Conservation (phyloP, 2,888 invertebrate species). For the Geotrupes spiniger region DNA sequence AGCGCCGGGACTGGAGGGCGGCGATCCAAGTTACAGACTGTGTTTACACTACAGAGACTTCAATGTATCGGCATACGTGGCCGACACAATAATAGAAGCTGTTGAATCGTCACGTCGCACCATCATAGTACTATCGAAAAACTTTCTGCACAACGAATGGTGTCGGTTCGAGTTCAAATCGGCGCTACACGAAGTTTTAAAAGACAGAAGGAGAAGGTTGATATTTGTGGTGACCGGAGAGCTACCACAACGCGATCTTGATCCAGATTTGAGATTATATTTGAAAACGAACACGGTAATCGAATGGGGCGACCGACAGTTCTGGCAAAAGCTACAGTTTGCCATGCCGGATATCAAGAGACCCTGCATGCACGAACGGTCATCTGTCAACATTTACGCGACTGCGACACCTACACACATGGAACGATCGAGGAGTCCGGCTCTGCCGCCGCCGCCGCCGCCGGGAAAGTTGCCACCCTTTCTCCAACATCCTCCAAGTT, state of each 20-base stretch:
- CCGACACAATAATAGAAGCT: slow-evolving; percentile 89
- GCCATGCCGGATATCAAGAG: slow-evolving; percentile 80
- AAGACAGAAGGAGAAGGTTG: slow-evolving; percentile 80
- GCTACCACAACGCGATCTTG: slow-evolving; percentile 82
- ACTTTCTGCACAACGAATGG: slow-evolving; percentile 95
- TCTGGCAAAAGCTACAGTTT: slow-evolving; percentile 94
- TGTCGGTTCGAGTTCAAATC: slow-evolving; percentile 92
- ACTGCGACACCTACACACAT: slow-evolving; percentile 52
- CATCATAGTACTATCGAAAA: slow-evolving; percentile 85
- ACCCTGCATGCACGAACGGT: slow-evolving; percentile 61
- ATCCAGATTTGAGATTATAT: slow-evolving; percentile 86
- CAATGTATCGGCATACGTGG: slow-evolving; percentile 82
- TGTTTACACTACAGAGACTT: slow-evolving; percentile 91
- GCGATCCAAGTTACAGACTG: slow-evolving; percentile 78
- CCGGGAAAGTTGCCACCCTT: slow-evolving; percentile 63
- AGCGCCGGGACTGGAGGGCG: slow-evolving; percentile 81
- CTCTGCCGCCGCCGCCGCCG: slow-evolving; percentile 57
- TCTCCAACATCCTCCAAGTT: slow-evolving; percentile 50
- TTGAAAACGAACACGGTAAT: slow-evolving; percentile 89
- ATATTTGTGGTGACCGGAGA: slow-evolving; percentile 90
- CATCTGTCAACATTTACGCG: slow-evolving; percentile 71
- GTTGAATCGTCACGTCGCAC: slow-evolving; percentile 88
- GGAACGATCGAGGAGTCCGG: slow-evolving; percentile 59
- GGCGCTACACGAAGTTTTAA: slow-evolving; percentile 85
- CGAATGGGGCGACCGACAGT: slow-evolving; percentile 91